Evolutionary conservation across 1,140 invertebrate species (phyloP).

Genomic region (Magallana gigas): DNA sequence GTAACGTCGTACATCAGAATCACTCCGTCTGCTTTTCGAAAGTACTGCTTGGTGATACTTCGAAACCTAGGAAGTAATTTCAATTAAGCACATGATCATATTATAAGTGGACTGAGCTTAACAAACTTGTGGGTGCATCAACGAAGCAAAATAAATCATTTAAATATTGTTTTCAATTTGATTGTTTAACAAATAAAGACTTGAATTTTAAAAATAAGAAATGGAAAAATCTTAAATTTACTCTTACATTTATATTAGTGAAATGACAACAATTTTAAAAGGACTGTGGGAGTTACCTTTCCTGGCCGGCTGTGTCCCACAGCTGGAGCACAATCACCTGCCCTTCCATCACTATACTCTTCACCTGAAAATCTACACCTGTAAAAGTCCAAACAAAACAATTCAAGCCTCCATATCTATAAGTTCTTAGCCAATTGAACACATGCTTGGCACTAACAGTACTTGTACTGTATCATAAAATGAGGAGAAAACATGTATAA

Average conservation of each 20-base stretch:
- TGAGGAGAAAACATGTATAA: too few species aligned
- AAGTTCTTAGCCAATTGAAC: too few species aligned
- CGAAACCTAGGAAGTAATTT: slow-evolving; percentile 81
- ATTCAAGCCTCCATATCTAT: too few species aligned
- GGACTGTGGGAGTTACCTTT: slow-evolving; percentile 75
- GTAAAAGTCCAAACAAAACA: slow-evolving; percentile 43
- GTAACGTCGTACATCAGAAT: slow-evolving; percentile 86
- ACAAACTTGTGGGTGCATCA: not conserved
- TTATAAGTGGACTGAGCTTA: too few species aligned
- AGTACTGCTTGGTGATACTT: slow-evolving; percentile 86
- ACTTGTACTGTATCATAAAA: too few species aligned
- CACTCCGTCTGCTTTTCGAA: slow-evolving; percentile 86
- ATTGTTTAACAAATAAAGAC: too few species aligned
- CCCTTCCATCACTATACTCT: slow-evolving; percentile 79
- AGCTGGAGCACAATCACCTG: slow-evolving; percentile 81
- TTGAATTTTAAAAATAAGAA: too few species aligned
- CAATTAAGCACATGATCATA: too few species aligned
- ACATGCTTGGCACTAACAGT: too few species aligned
- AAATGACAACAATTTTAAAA: not conserved
- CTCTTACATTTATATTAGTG: not conserved
- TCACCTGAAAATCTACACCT: slow-evolving; percentile 84
- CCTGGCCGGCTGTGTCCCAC: slow-evolving; percentile 84
- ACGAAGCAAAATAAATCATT: not conserved
- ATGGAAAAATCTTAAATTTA: not conserved
- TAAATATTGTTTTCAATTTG: too few species aligned